Conservation (phyloP, 2,797 vertebrate species). For the Myiothlypis chrysogaster region DNA sequence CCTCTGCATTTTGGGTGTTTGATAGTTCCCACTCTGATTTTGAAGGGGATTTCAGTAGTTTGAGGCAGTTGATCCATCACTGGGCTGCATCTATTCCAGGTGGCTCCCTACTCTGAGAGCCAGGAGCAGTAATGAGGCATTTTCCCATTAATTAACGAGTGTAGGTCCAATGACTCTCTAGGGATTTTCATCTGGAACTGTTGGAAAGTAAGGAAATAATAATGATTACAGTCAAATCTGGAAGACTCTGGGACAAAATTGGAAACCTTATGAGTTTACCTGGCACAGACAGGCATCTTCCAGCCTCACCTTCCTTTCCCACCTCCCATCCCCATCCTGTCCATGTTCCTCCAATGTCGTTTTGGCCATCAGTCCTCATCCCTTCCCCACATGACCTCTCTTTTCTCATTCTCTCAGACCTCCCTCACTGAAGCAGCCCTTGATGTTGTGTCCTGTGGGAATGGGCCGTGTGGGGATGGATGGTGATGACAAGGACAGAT, state of each 20-base stretch:
- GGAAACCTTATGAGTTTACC: background rate
- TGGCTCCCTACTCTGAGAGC: background rate
- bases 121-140: background rate
- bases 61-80: background rate
- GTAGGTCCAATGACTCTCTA: background rate
- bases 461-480: accelerated
- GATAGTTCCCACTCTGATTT: background rate
- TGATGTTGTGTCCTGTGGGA: background rate
- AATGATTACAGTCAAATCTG: background rate
- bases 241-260: background rate
- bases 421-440: background rate
- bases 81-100: background rate
- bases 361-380: background rate
- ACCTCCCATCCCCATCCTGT: background rate
- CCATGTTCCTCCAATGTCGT: background rate
- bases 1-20: background rate
- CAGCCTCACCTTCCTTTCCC: background rate
- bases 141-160: background rate
- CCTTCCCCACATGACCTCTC: background rate
- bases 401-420: accelerated
- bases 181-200: background rate
- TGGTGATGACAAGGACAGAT: background rate
- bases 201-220: background rate
- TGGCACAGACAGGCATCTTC: background rate
- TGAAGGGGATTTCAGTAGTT: background rate